Percentiles rank a stretch among this genome's conserved stretches.
These are phyloP conservation scores for Liasis olivaceus DNA, from an alignment of 2,797 vertebrate species.

Conservation along the genomic window DNA sequence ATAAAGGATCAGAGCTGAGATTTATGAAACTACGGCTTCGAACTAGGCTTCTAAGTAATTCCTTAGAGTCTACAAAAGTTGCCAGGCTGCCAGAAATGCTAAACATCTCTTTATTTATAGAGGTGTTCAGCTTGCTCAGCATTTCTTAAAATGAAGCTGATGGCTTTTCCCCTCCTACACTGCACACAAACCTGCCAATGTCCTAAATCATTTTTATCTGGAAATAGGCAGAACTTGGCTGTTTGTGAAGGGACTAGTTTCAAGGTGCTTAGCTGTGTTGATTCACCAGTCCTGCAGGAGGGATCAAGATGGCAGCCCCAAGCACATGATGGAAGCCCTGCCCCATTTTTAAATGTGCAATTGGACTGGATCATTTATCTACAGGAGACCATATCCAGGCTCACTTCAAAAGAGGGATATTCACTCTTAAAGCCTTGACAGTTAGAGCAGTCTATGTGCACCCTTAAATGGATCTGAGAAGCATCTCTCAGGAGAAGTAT, in stretches of 20 bases:
- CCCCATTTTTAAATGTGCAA: neutral
- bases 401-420: neutral
- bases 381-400: neutral
- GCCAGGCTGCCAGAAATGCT: slow-evolving; percentile 8
- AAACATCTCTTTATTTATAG: slow-evolving; percentile 32
- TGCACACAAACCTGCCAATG: neutral
- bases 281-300: neutral
- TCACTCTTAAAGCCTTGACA: neutral
- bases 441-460: neutral
- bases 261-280: neutral
- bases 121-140: neutral
- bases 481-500: neutral
- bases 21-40: neutral
- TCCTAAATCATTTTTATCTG: neutral
- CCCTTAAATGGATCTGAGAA: neutral
- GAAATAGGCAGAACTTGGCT: neutral
- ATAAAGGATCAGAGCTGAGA: slow-evolving; percentile 22
- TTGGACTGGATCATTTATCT: neutral
- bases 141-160: slow-evolving; percentile 31
- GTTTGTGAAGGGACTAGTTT: neutral
- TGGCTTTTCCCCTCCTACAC: neutral
- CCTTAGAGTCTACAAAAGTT: neutral
- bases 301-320: neutral
- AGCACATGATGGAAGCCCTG: neutral
- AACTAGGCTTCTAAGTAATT: neutral